A percentile compares a stretch with the other conserved stretches of the same genome.
phyloP scores from a whole-genome alignment of 2,888 invertebrate species.

The Patella ulyssiponensis region DNA sequence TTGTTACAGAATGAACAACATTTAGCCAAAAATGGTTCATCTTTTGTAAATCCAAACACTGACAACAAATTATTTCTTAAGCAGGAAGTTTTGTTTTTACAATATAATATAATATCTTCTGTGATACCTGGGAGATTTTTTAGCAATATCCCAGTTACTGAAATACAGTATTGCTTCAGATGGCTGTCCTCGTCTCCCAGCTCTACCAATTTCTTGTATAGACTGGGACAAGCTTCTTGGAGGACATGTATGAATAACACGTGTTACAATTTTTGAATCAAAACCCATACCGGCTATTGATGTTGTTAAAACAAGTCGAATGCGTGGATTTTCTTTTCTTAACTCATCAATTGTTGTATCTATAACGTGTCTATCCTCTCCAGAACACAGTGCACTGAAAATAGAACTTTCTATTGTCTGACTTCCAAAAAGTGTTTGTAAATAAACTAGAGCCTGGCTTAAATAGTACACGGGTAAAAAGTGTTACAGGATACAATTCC shows the following conservation, averaged over 20 bases:
- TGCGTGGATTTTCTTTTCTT: constrained; percentile 24
- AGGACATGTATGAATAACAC: constrained; percentile 33
- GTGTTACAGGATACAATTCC: constrained; percentile 26
- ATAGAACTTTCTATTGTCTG: constrained; percentile 8
- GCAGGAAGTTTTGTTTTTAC: constrained; percentile 27
- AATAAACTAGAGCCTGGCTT: constrained; percentile 26
- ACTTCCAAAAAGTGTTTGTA: constrained; percentile 14
- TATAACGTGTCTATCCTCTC: constrained; percentile 31
- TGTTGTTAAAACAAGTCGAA: constrained; percentile 33
- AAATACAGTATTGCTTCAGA: constrained; percentile 30
- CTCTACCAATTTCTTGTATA: constrained; percentile 37
- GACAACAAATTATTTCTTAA: constrained; percentile 21
- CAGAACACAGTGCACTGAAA: not conserved
- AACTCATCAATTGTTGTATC: constrained; percentile 23
- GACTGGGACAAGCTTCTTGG: constrained; percentile 33
- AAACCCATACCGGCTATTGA: constrained; percentile 40
- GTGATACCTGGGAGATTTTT: constrained; percentile 34
- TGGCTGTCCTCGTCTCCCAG: constrained; percentile 29
- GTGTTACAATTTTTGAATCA: constrained; percentile 29
- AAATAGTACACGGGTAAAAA: constrained; percentile 32
- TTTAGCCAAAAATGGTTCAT: constrained; percentile 13
- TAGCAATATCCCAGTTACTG: constrained; percentile 28
- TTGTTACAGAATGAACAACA: constrained; percentile 31
- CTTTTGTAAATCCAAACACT: constrained; percentile 26
- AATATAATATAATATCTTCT: constrained; percentile 34